Evolutionary conservation across 2,888 invertebrate genomes (phyloP), one percentile per base, ranked within the genome.

Genomic region (Altica lythri): DNA sequence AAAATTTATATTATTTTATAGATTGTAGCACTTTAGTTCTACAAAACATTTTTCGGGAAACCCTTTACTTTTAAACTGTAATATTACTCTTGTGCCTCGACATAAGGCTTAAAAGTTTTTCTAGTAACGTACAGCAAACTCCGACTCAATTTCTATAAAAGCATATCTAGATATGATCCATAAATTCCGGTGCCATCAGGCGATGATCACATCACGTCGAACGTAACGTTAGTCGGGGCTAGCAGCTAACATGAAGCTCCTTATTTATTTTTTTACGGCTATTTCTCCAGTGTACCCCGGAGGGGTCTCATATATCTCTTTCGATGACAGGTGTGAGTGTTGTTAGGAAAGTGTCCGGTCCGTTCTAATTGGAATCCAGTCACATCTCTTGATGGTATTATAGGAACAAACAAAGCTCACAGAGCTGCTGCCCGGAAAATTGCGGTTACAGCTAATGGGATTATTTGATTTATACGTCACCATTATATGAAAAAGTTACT

Each of bases 281-380:
- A 25, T 30, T 40, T 49, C 22, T 32, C 49, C 8, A n/a, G 48
- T 32, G 22, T n/a, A 16, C 40, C 16, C 49, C 40, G 32, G 18
- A 37, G 37, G 40, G 54, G 44, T 40, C 27, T 45, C 55, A 60
- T 60, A 50, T 52, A 57, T 60, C 60, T 60, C 55, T 35, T 35
- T 49, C 16, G 53, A 55, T 60, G 60, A 60, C 60, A 60, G 55
- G 55, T 57, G 53, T 34, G 53, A 60, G 55, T 51, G 52, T 42
- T 45, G 55, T 56, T 48, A 53, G 51, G 45, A 45, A 54, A 55
- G 57, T 57, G 55, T 57, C 54, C 57, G 38, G 32, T 34, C n/a
- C 37, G 37, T 42, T 46, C 53, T 60, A 57, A 60, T 60, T 60
- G 60, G 53, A 60, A 55, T 43, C 55, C 57, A 53, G 59, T 59